Base-by-base conservation (phyloP, 2,113 vertebrate species). In the Proterorhinus semilunaris region DNA sequence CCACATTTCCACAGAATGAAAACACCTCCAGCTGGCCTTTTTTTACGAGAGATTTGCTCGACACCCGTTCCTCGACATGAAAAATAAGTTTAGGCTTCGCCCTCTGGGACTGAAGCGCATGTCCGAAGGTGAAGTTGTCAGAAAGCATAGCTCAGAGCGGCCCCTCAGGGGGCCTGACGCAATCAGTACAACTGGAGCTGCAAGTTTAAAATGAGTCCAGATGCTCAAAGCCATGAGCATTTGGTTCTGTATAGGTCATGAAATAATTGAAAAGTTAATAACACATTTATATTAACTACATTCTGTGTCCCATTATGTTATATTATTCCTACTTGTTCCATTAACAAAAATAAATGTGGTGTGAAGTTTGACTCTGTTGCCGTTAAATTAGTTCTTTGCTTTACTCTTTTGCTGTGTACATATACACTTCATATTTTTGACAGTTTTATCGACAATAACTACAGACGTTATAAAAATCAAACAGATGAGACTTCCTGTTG, bases 151-250 rank as follows among this genome's bases (percentile, higher is more conserved):
- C 59, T 13, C 48, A 0, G 4, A 1, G 58, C 55, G 27, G 0
- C 44, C 65, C 61, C 50, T 0, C 15, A 54, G 50, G 69, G 10
- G 6, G 1, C 21, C 11, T 78, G 72, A 80, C 21, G 80, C 75
- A 83, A 83, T n/a, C 6, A 44, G 44, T n/a, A 15, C 43, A 50
- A 49, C 44, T 73, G 59, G 1, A 10, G 68, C 51, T 72, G 72
- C 8, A 78, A 83, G 65, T 16, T 63, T 15, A 83, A 76, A 86
- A 64, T 27, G 65, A 67, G 42, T 79, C 75, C 77, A 83, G 75
- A 83, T 81, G 79, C 46, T 71, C 27, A 9, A n/a, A 44, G 36
- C 42, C 15, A 15, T 16, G 43, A 61, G 44, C 58, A 61, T 61
- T 10, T 8, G 8, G 42, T 13, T 13, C 8, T 45, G 57, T 43